These are phyloP conservation scores for Chironomus tepperi DNA, from an alignment of 1,140 invertebrate genomes.

Conservation along the genomic window DNA sequence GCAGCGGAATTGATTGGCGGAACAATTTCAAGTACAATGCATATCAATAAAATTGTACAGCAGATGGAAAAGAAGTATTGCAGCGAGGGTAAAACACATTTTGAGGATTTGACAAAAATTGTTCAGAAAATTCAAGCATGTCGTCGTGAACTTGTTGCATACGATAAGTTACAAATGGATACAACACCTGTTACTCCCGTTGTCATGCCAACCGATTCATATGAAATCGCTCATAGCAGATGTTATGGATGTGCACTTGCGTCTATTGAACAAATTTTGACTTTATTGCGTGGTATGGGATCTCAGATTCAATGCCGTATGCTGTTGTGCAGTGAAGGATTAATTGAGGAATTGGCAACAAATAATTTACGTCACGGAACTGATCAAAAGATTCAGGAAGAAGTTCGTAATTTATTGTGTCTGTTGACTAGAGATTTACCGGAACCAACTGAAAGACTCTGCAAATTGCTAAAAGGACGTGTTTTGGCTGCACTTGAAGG, in stretches of 20 bases:
- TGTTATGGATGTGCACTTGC: slow-evolving; percentile 81
- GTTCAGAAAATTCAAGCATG: slow-evolving; percentile 87
- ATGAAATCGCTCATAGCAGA: slow-evolving; percentile 40
- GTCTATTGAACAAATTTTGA: slow-evolving; percentile 89
- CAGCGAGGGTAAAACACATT: slow-evolving; percentile 86
- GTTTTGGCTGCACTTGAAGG: slow-evolving; percentile 68
- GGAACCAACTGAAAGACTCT: slow-evolving; percentile 78
- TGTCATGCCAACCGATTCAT: background rate
- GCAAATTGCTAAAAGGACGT: slow-evolving; percentile 69
- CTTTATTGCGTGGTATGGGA: slow-evolving; percentile 82
- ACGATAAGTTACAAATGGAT: slow-evolving; percentile 73
- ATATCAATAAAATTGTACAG: slow-evolving; percentile 78
- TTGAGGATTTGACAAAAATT: slow-evolving; percentile 93
- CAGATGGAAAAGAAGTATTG: slow-evolving; percentile 87
- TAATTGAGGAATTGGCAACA: slow-evolving; percentile 83
- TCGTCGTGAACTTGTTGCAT: slow-evolving; percentile 81
- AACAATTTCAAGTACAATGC: slow-evolving; percentile 45
- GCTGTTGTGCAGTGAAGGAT: slow-evolving; percentile 72
- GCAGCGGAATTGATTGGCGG: slow-evolving; percentile 38
- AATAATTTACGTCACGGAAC: slow-evolving; percentile 78
- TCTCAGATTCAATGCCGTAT: slow-evolving; percentile 69
- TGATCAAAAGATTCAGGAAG: slow-evolving; percentile 69
- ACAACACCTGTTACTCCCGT: slow-evolving; percentile 34
- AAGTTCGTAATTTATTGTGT: slow-evolving; percentile 79
- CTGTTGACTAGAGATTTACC: slow-evolving; percentile 83